Evolutionary conservation across 2,797 vertebrate species (phyloP), one percentile per base, ranked within the genome.

Genomic region (Alosa sapidissima): DNA sequence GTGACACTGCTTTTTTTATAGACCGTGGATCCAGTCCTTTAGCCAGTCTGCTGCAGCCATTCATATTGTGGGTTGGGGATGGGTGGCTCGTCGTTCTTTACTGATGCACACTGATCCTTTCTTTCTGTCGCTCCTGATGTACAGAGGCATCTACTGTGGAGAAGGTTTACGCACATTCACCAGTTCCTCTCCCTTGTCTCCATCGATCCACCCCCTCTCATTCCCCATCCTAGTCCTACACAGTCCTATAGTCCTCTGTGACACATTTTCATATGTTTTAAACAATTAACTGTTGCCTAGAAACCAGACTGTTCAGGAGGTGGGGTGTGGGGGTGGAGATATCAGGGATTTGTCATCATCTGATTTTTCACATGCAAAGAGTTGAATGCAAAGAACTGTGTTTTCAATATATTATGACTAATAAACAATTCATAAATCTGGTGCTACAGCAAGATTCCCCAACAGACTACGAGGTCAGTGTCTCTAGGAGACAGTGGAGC

Each of bases 281-380:
- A 72, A 92, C 91, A 91, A 93, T 93, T 91, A 93, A 91, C 91
- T 86, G 93, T 93, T 91, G 90, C 93, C 91, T 92, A 91, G 93
- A 92, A 93, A 94, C 93, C 78, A 83, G 86, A 86, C 85, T 86
- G 14, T 78, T 78, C 16, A 14, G 41, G 6, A 19, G 19, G 19
- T 78, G 72, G 36, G 36, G 72, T 65, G 60, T 6, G 49, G n/a
- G n/a, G 41, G 72, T 78, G 41, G 16, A 45, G 19, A 21, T 78
- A 45, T 78, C 14, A 78, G 72, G 41, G 72, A 78, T 78, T 78
- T 78, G 72, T 78, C 72, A 78, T 78, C 72, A 78, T 16, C 72
- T 45, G 19, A 78, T 47, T 78, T 78, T 78, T 36, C 16, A 41
- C 68, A 45, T 45, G 6, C 33, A 36, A 16, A 45, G 68, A 36